phyloP scores from a whole-genome alignment of 2,797 vertebrate species.

The Limosa lapponica region DNA sequence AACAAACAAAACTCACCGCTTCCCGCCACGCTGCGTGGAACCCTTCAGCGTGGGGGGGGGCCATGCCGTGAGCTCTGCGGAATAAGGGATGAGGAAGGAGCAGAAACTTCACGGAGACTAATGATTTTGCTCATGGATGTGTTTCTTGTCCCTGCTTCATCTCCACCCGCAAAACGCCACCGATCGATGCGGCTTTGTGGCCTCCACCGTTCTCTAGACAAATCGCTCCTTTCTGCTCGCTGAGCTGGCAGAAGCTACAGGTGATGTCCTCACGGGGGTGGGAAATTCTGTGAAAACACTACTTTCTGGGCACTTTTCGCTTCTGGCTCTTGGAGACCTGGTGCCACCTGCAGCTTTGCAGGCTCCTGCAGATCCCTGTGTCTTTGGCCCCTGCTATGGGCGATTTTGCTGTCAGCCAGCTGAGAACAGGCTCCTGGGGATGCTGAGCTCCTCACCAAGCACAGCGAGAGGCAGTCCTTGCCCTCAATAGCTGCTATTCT shows the following conservation, averaged over 20 bases:
- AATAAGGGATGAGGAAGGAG: not conserved
- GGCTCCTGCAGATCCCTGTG: not conserved
- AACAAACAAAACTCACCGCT: slow-evolving; percentile 73
- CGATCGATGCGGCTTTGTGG: accelerated
- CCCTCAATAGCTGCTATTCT: not conserved
- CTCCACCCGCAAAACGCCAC: accelerated
- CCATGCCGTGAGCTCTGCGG: not conserved
- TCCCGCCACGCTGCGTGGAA: not conserved
- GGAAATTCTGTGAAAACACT: no score
- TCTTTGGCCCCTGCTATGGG: not conserved
- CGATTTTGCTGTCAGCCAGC: not conserved
- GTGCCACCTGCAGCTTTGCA: not conserved
- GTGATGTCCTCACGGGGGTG: not conserved
- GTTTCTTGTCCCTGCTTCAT: not conserved
- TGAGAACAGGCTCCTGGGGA: not conserved
- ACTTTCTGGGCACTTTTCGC: not conserved
- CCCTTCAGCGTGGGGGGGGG: not conserved
- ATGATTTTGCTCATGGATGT: not conserved
- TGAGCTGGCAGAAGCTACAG: not conserved
- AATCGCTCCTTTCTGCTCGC: not conserved
- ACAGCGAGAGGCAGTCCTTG: not conserved
- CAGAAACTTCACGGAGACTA: not conserved
- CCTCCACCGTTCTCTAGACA: accelerated
- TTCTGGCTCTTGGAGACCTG: not conserved
- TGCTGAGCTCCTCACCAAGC: not conserved